Evolutionary conservation across 2,888 invertebrate genomes (phyloP).

Genomic region (Capitulum mitella): DNA sequence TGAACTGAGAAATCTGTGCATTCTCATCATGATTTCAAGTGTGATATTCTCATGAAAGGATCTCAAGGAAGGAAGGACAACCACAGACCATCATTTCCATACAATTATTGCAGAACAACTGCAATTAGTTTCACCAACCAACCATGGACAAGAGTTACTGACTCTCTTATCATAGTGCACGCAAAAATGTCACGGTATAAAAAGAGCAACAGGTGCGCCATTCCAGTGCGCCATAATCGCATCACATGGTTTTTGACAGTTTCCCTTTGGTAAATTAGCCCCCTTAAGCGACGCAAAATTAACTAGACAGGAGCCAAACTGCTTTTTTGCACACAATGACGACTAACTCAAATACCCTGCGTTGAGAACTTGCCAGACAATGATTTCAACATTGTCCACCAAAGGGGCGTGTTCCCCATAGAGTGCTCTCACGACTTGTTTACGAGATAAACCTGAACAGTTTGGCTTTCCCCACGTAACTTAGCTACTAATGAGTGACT

Average conservation of each 20-base stretch:
- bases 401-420: slow-evolving; percentile 18
- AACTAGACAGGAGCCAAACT: not conserved
- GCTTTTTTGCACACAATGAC: not conserved
- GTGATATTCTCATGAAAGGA: too few relatives aligned
- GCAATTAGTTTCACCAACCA: too few relatives aligned
- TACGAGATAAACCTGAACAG: not conserved
- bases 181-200: not conserved
- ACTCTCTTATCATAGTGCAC: not conserved
- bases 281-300: not conserved
- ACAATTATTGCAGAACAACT: too few relatives aligned
- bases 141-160: not conserved
- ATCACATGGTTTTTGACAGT: not conserved
- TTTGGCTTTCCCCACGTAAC: too few relatives aligned
- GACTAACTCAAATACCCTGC: not conserved
- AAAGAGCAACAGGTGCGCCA: not conserved
- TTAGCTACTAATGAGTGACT: not conserved
- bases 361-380: not conserved
- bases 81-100: too few relatives aligned
- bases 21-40: too few relatives aligned
- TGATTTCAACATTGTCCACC: not conserved
- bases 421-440: not conserved
- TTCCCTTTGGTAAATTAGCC: not conserved
- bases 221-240: not conserved
- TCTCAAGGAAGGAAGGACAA: too few relatives aligned
- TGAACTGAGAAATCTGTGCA: too few relatives aligned